Conservation (phyloP, 2,797 vertebrate species). For the Hybognathus amarus region DNA sequence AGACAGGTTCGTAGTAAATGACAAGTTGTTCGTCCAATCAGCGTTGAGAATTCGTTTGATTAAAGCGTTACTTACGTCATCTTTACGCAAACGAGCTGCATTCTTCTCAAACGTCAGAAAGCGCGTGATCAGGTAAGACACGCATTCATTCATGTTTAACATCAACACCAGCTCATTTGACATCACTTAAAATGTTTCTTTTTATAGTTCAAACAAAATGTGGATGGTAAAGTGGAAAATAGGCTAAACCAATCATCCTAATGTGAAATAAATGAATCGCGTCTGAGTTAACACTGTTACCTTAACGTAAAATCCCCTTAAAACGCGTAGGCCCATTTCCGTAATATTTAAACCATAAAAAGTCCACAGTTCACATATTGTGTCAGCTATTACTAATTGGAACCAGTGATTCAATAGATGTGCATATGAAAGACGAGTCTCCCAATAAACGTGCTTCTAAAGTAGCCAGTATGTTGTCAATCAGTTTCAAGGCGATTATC, state of each 20-base stretch:
- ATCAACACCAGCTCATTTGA: not conserved
- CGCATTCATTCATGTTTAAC: not conserved
- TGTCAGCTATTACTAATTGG: not conserved
- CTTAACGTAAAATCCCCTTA: not conserved
- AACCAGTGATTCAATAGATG: not conserved
- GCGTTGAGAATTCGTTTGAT: slow-evolving; percentile 20
- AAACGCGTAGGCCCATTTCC: not conserved
- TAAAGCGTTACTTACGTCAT: not conserved
- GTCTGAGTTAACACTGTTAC: not conserved
- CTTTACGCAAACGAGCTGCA: slow-evolving; percentile 22
- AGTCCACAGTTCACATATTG: not conserved
- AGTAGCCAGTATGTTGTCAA: not conserved
- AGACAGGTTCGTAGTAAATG: not conserved
- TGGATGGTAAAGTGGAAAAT: not conserved
- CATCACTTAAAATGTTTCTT: not conserved
- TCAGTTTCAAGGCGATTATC: slow-evolving; percentile 54
- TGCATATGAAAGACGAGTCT: not conserved
- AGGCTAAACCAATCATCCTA: not conserved
- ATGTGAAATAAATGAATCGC: not conserved
- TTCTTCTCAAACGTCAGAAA: not conserved
- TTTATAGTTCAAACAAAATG: no score
- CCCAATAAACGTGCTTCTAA: not conserved
- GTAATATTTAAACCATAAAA: not conserved
- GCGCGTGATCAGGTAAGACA: slow-evolving; percentile 22
- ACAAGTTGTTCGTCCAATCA: slow-evolving; percentile 28